Conservation (phyloP, 2,888 invertebrate genomes). For the Lasioglossum malachurum region DNA sequence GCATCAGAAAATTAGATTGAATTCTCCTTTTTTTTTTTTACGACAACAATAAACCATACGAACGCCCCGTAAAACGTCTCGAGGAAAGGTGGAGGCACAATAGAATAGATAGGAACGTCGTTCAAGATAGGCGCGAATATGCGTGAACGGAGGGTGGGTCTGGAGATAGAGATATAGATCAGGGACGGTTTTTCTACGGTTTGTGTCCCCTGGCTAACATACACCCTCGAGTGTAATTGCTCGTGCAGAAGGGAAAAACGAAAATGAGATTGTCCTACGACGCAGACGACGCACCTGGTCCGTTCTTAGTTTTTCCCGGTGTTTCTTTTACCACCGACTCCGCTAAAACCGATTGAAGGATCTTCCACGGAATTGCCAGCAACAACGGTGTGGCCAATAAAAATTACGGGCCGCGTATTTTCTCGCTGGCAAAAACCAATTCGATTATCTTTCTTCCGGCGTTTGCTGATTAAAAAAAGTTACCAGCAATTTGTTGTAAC, state of each 20-base stretch:
- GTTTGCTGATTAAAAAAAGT: neutral
- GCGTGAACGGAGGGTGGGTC: conserved; percentile 34
- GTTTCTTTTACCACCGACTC: neutral
- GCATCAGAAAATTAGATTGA: conserved; percentile 8
- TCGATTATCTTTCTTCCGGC: conserved; percentile 1
- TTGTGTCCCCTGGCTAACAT: conserved; percentile 23
- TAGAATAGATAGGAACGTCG: conserved; percentile 34
- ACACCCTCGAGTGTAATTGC: conserved; percentile 53
- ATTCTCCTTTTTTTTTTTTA: conserved; percentile 14
- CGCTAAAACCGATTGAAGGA: conserved; percentile 37
- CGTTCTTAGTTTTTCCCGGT: conserved; percentile 11
- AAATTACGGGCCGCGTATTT: neutral
- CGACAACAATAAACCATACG: neutral
- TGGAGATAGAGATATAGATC: conserved; percentile 48
- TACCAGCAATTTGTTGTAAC: neutral
- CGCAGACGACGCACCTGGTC: conserved; percentile 47
- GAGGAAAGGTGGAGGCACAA: conserved; percentile 17
- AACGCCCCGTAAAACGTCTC: conserved; percentile 15
- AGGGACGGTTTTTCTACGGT: conserved; percentile 48
- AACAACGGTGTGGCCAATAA: neutral
- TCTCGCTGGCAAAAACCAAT: neutral
- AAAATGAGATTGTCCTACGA: conserved; percentile 38
- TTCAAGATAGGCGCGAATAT: conserved; percentile 7
- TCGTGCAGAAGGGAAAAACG: conserved; percentile 34
- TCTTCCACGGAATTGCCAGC: conserved; percentile 18